These are phyloP conservation scores for Ficedula albicollis DNA, from an alignment of 2,797 vertebrate species.

Conservation along the genomic window DNA sequence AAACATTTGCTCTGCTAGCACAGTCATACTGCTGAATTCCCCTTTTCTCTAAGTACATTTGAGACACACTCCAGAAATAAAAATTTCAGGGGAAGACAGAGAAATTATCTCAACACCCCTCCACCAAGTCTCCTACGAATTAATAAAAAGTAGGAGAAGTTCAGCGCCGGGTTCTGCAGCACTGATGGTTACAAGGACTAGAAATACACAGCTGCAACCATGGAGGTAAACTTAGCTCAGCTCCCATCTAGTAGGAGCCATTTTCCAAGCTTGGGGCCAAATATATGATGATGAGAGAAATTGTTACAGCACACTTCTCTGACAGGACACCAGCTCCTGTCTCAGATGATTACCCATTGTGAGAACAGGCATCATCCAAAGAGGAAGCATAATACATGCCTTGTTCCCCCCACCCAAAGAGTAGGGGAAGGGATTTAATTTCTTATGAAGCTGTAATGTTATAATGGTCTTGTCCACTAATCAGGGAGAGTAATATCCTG, in stretches of 20 bases:
- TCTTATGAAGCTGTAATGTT: not conserved
- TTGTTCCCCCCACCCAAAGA: not conserved
- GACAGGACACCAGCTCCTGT: not conserved
- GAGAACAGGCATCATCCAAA: not conserved
- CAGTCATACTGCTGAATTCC: not conserved
- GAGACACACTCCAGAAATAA: not conserved
- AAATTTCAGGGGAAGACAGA: not conserved
- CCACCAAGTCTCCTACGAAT: not conserved
- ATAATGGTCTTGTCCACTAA: not conserved
- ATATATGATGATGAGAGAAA: not conserved
- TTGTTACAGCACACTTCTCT: not conserved
- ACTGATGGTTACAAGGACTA: not conserved
- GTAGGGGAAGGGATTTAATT: not conserved
- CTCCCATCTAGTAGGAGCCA: not conserved
- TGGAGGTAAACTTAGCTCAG: not conserved
- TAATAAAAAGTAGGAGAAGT: not conserved
- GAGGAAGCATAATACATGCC: not conserved
- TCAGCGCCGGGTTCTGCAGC: not conserved
- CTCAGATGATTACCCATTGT: not conserved
- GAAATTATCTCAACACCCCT: not conserved
- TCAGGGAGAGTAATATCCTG: not conserved
- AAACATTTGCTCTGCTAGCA: not conserved
- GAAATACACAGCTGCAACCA: not conserved
- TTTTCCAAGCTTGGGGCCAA: not conserved
- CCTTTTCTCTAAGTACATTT: not conserved